Evolutionary conservation across 2,888 invertebrate species (phyloP), one percentile per base, ranked within the genome.

Genomic region (Ypsolopha scabrella): DNA sequence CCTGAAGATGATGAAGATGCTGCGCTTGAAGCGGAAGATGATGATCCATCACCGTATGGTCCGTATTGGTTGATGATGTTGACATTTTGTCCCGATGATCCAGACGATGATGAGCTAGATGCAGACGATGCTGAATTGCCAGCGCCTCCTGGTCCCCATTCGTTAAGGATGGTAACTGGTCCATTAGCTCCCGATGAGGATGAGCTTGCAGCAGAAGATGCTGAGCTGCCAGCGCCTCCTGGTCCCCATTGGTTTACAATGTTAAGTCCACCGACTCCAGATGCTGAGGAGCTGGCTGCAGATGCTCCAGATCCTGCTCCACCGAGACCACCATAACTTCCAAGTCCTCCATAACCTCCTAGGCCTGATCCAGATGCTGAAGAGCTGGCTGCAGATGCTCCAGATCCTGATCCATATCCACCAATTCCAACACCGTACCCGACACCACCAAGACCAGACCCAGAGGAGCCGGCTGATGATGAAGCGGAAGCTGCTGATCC

Each of bases 271-370:
- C 43, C 51, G n/a, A 24, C 14, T 9, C 37, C 47, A 8, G 53
- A 48, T 6, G 53, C 48, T 8, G 53, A 47, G 8, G 48, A 46
- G n/a, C 47, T 36, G 9, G 47, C 41, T 11, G 52, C 43, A 11
- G 41, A 11, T 51, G 45, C 51, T 35, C 45, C 11, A 7, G 43
- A 45, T 24, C 13, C 34, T 13, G 34, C 49, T 8, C 11, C 39
- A 24, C 46, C 50, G 13, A 11, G n/a, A 1, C 44, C 24, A 3
- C 24, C 24, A 24, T 24, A 24, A 24, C 24, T 4, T 24, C 24
- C 24, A 24, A 24, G 24, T 2, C 24, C 24, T 24, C 2, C 24
- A 24, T 2, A 24, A 3, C 2, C 24, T 24, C 24, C 24, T 24
- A 4, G 4, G 2, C 24, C 24, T 24, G 24, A 2, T 24, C 24